phyloP scores from a whole-genome alignment of 2,113 vertebrate species.

The Tiliqua scincoides region DNA sequence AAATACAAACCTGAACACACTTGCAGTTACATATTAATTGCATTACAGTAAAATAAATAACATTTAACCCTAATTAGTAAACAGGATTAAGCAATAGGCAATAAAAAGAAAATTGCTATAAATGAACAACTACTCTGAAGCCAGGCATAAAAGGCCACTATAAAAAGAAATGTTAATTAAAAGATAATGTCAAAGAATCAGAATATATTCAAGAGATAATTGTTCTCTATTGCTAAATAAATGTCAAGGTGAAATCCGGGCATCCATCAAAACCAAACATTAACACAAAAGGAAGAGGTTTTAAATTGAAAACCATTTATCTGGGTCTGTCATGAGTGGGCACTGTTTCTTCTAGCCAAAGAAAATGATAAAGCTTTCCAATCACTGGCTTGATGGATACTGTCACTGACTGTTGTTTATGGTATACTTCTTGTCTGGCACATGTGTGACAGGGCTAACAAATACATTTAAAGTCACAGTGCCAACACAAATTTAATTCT shows the following conservation, averaged over 20 bases:
- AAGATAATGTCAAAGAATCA: slow-evolving; percentile 57
- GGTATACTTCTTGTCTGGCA: neutral
- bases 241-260: slow-evolving; percentile 50
- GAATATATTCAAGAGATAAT: slow-evolving; percentile 50
- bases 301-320: slow-evolving; percentile 42
- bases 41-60: slow-evolving; percentile 9
- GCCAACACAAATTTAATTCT: neutral
- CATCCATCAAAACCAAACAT: slow-evolving; percentile 60
- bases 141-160: slow-evolving; percentile 30
- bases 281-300: slow-evolving; percentile 33
- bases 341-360: neutral
- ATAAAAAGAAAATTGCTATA: slow-evolving; percentile 6
- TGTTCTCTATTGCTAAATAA: slow-evolving; percentile 47
- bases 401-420: neutral
- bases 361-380: slow-evolving; percentile 8
- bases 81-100: slow-evolving; percentile 3
- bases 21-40: neutral
- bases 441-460: neutral
- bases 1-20: neutral
- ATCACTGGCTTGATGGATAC: slow-evolving; percentile 1
- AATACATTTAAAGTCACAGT: neutral
- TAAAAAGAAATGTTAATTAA: slow-evolving; percentile 62
- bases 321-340: slow-evolving; percentile 2
- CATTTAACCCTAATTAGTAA: slow-evolving; percentile 16
- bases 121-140: neutral